Conservation (phyloP, 2,888 invertebrate species). For the Caenorhabditis sp. region DNA sequence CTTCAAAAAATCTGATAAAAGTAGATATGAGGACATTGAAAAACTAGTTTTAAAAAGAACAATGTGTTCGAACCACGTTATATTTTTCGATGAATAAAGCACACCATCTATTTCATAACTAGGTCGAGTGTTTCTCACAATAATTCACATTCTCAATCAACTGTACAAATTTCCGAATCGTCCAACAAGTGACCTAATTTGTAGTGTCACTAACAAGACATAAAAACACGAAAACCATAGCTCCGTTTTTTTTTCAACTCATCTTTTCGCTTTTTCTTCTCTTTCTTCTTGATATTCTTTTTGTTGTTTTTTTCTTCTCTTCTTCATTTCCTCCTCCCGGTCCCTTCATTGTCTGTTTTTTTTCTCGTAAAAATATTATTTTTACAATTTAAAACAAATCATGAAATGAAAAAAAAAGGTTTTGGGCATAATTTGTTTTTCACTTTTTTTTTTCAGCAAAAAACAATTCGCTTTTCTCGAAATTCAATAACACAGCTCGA, state of each 20-base stretch:
- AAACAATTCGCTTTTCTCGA: not conserved
- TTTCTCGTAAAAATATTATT: not conserved
- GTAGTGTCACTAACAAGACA: not conserved
- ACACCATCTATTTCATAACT: too few species aligned
- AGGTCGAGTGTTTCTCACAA: too few species aligned
- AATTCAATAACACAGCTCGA: too few species aligned
- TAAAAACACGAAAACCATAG: constrained; percentile 8
- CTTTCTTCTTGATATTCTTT: not conserved
- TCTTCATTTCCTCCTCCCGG: not conserved
- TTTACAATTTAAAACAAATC: not conserved
- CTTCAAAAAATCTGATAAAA: too few species aligned
- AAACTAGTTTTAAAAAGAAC: too few species aligned
- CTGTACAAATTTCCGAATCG: too few species aligned
- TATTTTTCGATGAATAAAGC: too few species aligned
- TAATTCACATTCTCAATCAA: too few species aligned
- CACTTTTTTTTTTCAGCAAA: not conserved
- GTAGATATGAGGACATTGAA: too few species aligned
- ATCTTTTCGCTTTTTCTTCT: not conserved
- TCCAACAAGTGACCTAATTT: too few species aligned
- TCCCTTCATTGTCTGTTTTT: constrained; percentile 2
- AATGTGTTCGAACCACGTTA: too few species aligned
- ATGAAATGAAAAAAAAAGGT: not conserved
- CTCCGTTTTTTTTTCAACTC: constrained; percentile 1
- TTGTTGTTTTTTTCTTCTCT: constrained; percentile 3
- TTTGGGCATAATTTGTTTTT: not conserved